Conservation (phyloP, 2,797 vertebrate genomes). For the Telmatherina bonti region DNA sequence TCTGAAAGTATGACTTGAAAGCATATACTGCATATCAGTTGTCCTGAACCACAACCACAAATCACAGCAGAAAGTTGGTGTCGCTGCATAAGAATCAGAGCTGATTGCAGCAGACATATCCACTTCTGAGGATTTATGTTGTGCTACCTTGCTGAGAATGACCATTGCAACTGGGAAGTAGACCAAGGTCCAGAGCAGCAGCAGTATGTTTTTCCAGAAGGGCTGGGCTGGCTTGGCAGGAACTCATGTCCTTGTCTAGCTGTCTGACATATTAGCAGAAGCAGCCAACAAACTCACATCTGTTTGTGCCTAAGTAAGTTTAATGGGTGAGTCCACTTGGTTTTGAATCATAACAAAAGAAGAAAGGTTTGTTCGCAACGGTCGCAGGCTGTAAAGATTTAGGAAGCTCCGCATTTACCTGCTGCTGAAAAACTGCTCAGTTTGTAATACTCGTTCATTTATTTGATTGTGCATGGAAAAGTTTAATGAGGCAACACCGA, state of each 20-base stretch:
- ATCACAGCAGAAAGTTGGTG: constrained; percentile 81
- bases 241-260: constrained; percentile 74
- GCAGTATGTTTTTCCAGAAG: constrained; percentile 71
- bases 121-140: constrained; percentile 79
- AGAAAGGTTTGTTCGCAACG: constrained; percentile 56
- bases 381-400: constrained; percentile 61
- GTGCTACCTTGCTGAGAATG: constrained; percentile 73
- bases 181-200: constrained; percentile 75
- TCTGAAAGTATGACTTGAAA: constrained; percentile 84
- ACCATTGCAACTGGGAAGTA: constrained; percentile 75
- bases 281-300: constrained; percentile 59
- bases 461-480: constrained; percentile 38
- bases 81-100: constrained; percentile 73
- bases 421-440: constrained; percentile 60
- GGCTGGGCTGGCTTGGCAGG: constrained; percentile 66
- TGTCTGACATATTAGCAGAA: constrained; percentile 61
- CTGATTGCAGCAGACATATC: constrained; percentile 73
- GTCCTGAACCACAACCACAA: constrained; percentile 84
- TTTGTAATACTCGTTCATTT: constrained; percentile 56
- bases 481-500: constrained; percentile 23
- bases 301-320: constrained; percentile 50
- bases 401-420: constrained; percentile 56
- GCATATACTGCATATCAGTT: constrained; percentile 82
- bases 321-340: constrained; percentile 47
- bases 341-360: constrained; percentile 56